These are phyloP conservation scores for Cyprinodon variegatus DNA, from an alignment of 2,113 vertebrate genomes.

Conservation along the genomic window DNA sequence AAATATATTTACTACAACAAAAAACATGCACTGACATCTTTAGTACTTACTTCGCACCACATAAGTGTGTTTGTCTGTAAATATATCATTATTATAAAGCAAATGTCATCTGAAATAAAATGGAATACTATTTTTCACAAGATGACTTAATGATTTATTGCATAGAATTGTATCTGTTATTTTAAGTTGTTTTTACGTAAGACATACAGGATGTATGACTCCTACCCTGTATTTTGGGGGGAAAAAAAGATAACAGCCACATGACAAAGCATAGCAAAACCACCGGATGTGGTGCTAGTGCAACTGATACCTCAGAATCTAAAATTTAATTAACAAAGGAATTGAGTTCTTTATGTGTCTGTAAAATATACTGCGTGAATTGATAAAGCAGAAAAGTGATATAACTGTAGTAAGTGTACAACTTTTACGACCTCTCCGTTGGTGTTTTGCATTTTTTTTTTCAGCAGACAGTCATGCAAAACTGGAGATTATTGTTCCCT, in stretches of 20 bases:
- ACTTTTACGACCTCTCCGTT: slow-evolving; percentile 1
- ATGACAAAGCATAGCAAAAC: slow-evolving; percentile 2
- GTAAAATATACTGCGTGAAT: background rate
- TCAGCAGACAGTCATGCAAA: background rate
- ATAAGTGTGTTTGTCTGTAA: background rate
- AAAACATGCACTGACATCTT: background rate
- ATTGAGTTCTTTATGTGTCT: background rate
- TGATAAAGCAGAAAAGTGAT: background rate
- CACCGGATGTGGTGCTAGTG: background rate
- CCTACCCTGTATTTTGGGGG: background rate
- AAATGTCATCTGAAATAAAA: background rate
- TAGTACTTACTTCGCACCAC: background rate
- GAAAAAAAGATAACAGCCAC: background rate
- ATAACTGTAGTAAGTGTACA: background rate
- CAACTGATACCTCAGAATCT: background rate
- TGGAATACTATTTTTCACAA: background rate
- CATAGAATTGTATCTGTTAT: background rate
- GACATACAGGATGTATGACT: background rate
- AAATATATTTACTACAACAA: background rate
- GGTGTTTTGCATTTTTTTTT: slow-evolving; percentile 1
- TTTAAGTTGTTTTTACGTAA: background rate
- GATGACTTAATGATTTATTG: background rate
- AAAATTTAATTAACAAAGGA: background rate
- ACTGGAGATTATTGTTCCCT: background rate
- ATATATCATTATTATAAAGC: background rate